phyloP scores from a whole-genome alignment of 2,113 vertebrate genomes.

The Willisornis vidua region DNA sequence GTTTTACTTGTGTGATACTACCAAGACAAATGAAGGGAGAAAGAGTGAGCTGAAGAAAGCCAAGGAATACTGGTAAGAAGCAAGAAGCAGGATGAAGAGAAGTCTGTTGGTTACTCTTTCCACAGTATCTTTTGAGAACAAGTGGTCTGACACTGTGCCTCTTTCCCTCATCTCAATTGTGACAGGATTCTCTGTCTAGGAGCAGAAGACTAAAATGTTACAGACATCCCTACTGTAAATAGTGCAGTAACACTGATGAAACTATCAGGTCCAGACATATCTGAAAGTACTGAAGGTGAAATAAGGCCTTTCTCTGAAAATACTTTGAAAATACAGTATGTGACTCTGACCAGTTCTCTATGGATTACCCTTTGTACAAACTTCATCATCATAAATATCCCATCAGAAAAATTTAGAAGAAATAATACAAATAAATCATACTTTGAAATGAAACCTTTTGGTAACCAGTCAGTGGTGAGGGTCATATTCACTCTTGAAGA shows the following conservation, averaged over 20 bases:
- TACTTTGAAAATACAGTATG: neutral
- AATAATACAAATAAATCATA: neutral
- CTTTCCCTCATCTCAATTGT: neutral
- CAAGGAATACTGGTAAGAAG: neutral
- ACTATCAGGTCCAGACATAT: neutral
- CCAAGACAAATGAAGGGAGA: neutral
- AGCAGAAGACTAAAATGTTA: neutral
- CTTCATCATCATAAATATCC: neutral
- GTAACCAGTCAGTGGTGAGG: neutral
- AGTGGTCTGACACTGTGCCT: neutral
- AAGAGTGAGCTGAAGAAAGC: neutral
- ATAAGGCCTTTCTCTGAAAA: neutral
- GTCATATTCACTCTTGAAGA: neutral
- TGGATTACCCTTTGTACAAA: neutral
- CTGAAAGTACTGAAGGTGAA: neutral
- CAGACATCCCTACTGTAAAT: neutral
- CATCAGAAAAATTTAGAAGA: neutral
- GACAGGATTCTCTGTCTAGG: neutral
- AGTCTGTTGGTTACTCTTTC: neutral
- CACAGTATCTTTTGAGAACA: neutral
- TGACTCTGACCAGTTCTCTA: neutral
- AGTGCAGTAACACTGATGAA: neutral
- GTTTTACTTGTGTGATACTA: neutral
- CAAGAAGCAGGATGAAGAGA: neutral
- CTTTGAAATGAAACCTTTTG: neutral